Evolutionary conservation across 2,113 vertebrate genomes (phyloP).

Genomic region (Crotalus helleri): DNA sequence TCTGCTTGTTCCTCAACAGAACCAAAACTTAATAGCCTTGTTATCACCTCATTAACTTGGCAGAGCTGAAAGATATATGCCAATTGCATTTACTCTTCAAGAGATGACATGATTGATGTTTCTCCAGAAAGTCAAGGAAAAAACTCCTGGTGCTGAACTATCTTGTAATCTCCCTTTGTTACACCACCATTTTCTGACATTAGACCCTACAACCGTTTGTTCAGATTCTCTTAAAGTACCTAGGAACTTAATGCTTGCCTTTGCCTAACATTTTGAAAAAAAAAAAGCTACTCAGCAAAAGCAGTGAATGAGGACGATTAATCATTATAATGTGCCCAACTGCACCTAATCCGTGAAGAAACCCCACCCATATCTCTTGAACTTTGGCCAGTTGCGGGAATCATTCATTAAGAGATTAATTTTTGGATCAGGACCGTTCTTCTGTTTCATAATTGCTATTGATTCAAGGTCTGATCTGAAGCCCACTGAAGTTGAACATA

Average conservation of each 20-base stretch:
- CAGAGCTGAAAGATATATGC: background rate
- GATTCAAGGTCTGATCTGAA: constrained; percentile 24
- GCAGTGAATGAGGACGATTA: constrained; percentile 13
- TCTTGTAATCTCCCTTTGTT: background rate
- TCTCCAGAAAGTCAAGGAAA: background rate
- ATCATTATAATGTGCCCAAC: constrained; percentile 23
- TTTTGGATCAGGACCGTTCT: constrained; percentile 8
- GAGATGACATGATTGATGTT: background rate
- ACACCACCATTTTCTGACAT: background rate
- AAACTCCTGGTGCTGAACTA: background rate
- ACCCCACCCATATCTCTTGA: constrained; percentile 14
- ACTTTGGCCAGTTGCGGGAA: background rate
- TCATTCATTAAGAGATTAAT: constrained; percentile 32
- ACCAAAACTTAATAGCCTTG: background rate
- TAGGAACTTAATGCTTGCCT: background rate
- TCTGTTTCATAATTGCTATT: constrained; percentile 27
- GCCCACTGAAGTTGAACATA: constrained; percentile 14
- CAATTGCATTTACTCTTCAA: background rate
- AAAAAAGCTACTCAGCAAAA: constrained; percentile 14
- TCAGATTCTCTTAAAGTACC: background rate
- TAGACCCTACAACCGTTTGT: background rate
- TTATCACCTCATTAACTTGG: background rate
- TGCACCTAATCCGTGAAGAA: constrained; percentile 8
- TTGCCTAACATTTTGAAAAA: background rate
- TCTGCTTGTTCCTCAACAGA: background rate